Conservation (phyloP, 1,140 invertebrate species). For the Lycorma delicatula region DNA sequence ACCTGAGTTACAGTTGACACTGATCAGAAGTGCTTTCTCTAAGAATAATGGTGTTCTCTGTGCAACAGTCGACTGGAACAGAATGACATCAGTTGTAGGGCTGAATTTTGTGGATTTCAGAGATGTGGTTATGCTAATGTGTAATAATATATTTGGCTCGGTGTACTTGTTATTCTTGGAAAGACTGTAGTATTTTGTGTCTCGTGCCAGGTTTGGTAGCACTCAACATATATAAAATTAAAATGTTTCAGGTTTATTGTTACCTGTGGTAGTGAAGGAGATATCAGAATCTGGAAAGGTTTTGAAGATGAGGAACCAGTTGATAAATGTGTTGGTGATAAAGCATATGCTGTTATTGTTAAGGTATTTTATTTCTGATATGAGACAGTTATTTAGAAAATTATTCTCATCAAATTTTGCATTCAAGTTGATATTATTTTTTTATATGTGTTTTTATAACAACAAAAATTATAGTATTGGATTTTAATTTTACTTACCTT, state of each 20-base stretch:
- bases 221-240: background rate
- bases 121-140: background rate
- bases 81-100: no score
- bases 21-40: no score
- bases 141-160: background rate
- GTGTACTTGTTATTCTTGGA: background rate
- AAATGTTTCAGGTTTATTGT: slow-evolving; percentile 53
- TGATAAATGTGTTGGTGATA: slow-evolving; percentile 76
- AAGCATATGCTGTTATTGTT: slow-evolving; percentile 51
- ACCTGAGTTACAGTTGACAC: no score
- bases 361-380: slow-evolving; percentile 44
- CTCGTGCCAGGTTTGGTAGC: background rate
- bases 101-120: background rate
- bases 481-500: no score
- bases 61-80: no score
- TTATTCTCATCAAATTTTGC: no score
- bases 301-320: slow-evolving; percentile 79
- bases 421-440: no score
- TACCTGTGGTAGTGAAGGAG: slow-evolving; percentile 85
- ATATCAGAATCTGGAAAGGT: slow-evolving; percentile 79
- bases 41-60: no score
- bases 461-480: no score
- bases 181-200: background rate
- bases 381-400: no score
- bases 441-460: background rate